These are phyloP conservation scores for Chloroclystis v-ata DNA, from an alignment of 2,888 invertebrate genomes.

Conservation along the genomic window DNA sequence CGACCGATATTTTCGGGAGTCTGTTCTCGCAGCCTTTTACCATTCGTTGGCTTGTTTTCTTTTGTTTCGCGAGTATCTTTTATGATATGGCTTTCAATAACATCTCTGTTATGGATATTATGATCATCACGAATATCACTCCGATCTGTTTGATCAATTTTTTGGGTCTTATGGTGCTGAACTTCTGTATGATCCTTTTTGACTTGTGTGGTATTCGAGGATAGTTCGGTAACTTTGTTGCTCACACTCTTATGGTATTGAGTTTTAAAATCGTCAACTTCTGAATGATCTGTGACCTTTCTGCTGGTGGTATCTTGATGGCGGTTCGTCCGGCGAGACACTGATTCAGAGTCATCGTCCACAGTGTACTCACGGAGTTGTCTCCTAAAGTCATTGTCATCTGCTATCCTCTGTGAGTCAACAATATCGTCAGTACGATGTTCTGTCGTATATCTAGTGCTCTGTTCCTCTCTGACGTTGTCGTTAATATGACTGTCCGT, in stretches of 20 bases:
- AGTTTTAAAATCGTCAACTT: constrained; percentile 29
- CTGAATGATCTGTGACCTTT: constrained; percentile 29
- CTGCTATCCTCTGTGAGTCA: constrained; percentile 57
- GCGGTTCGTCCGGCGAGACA: constrained; percentile 24
- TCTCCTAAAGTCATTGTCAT: constrained; percentile 53
- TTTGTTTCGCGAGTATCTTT: constrained; percentile 18
- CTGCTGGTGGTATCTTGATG: constrained; percentile 27
- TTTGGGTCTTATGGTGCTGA: constrained; percentile 27
- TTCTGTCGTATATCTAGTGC: constrained; percentile 41
- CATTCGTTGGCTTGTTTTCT: constrained; percentile 39
- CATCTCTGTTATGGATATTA: constrained; percentile 28
- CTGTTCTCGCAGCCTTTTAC: constrained; percentile 2
- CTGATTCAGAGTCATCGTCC: constrained; percentile 32
- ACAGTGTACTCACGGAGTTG: constrained; percentile 36
- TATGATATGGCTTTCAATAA: constrained; percentile 36
- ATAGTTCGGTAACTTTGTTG: constrained; percentile 31
- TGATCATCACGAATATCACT: constrained; percentile 30
- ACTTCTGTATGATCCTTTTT: constrained; percentile 29
- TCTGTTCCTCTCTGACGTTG: constrained; percentile 33
- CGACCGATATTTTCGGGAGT: background rate
- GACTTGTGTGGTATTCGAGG: constrained; percentile 28
- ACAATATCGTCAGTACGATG: constrained; percentile 47
- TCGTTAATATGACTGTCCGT: constrained; percentile 35
- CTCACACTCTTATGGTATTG: constrained; percentile 16
- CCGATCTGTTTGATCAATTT: constrained; percentile 34